Conservation (phyloP, 2,797 vertebrate species). For the Smutsia temminckii region DNA sequence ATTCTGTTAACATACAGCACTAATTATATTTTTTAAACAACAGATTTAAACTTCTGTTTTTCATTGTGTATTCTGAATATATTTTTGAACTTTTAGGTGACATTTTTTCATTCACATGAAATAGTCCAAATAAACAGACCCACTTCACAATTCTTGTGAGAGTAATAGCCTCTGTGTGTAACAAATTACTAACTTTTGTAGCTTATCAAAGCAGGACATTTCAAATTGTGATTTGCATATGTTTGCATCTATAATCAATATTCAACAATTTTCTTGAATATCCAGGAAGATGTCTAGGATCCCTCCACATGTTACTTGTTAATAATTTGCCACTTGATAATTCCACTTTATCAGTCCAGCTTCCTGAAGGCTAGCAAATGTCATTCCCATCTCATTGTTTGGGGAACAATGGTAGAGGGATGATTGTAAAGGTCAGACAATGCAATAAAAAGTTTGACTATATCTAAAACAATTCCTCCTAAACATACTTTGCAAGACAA, state of each 20-base stretch:
- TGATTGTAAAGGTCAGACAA: slow-evolving; percentile 1
- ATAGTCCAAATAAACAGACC: slow-evolving; percentile 47
- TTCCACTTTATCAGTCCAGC: not conserved
- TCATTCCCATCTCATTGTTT: not conserved
- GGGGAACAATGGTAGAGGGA: not conserved
- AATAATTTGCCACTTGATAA: slow-evolving; percentile 33
- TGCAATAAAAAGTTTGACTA: not conserved
- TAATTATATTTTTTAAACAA: slow-evolving; percentile 62
- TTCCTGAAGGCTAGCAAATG: not conserved
- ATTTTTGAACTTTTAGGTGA: slow-evolving; percentile 34
- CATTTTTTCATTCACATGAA: slow-evolving; percentile 48
- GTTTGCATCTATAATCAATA: slow-evolving; percentile 48
- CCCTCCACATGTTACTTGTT: slow-evolving; percentile 30
- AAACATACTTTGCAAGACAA: not conserved
- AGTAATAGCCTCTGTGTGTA: slow-evolving; percentile 3
- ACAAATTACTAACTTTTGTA: slow-evolving; percentile 49
- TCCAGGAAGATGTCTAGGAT: slow-evolving; percentile 35
- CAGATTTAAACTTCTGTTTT: slow-evolving; percentile 44
- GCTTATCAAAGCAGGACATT: slow-evolving; percentile 52
- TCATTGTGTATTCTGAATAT: not conserved
- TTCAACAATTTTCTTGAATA: slow-evolving; percentile 47
- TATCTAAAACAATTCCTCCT: slow-evolving; percentile 1
- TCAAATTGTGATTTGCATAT: slow-evolving; percentile 51
- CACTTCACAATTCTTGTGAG: slow-evolving; percentile 41
- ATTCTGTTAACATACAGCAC: slow-evolving; percentile 59